Base-by-base conservation (phyloP, 2,888 invertebrate species). In the Erebia epiphron region DNA sequence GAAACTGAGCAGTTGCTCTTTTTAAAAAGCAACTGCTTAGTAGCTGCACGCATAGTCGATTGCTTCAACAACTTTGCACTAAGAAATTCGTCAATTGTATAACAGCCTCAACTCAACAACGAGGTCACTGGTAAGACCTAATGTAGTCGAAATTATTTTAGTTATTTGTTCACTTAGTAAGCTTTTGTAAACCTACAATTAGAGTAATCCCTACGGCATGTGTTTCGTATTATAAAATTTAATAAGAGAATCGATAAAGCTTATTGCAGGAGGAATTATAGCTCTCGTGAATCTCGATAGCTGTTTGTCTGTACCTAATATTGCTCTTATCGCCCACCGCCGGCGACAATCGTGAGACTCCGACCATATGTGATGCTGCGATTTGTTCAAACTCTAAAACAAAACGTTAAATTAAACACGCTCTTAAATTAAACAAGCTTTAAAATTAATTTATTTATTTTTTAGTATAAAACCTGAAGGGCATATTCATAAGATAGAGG, bases 211-310 rank as follows among this genome's bases (percentile, higher is more conserved):
- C 21, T 52, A 35, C 10, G 16, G 49, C 43, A 41, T 35, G 35
- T 52, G 64, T 46, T 41, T 16, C 18, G 21, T 61, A 67, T 54
- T 86, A 88, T 88, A 85, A 87, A 87, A 88, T 89, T 86, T 90
- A 89, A 91, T 90, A 90, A 87, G 86, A 82, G 81, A 87, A 89
- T 89, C 91, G 92, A 92, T 92, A 92, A 91, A 86, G 81, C 86
- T 87, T 90, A 91, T 87, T 84, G 84, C 83, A 79, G 82, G 81
- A 87, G 86, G 87, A 91, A 88, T 91, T 91, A 93, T 92, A 87
- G 89, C 83, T 80, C 83, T 92, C 92, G 92, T 93, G 92, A 83
- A 93, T 93, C 92, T 86, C 90, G 92, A 93, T 93, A 91, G 87
- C 84, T 86, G 84, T 84, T 81, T 81, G 82, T 83, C 84, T 81